These are phyloP conservation scores for Drosophila basisetae DNA, from an alignment of 2,888 invertebrate genomes.

Conservation along the genomic window DNA sequence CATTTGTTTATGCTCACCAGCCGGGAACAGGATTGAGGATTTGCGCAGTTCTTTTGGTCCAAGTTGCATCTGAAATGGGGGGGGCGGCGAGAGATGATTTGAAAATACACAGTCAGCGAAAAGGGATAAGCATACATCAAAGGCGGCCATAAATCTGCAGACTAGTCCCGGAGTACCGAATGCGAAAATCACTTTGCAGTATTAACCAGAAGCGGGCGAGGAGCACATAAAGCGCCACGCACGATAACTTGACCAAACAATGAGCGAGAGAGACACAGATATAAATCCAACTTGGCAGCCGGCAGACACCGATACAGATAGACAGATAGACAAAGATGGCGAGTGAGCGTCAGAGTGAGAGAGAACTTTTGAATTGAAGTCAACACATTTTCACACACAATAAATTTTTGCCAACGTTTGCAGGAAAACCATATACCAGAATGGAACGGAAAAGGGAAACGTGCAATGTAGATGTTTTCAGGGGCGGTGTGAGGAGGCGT, in stretches of 20 bases:
- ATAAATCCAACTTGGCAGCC: slow-evolving; percentile 73
- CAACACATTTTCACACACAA: slow-evolving; percentile 81
- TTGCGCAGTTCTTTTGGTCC: slow-evolving; percentile 27
- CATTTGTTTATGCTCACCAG: slow-evolving; percentile 55
- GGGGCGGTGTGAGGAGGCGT: slow-evolving; percentile 39
- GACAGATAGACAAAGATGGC: not conserved
- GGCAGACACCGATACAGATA: slow-evolving; percentile 12
- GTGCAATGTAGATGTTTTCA: slow-evolving; percentile 23
- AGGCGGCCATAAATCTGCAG: slow-evolving; percentile 70
- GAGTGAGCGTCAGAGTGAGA: slow-evolving; percentile 6
- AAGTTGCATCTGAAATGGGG: slow-evolving; percentile 22
- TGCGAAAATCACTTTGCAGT: slow-evolving; percentile 69
- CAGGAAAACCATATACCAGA: slow-evolving; percentile 54
- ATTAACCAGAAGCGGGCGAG: slow-evolving; percentile 44
- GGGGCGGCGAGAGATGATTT: slow-evolving; percentile 2
- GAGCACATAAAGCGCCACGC: slow-evolving; percentile 67
- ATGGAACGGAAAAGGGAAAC: slow-evolving; percentile 28
- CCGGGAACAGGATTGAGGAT: slow-evolving; percentile 23
- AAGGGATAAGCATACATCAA: slow-evolving; percentile 65
- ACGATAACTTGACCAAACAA: slow-evolving; percentile 76
- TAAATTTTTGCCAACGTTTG: slow-evolving; percentile 77
- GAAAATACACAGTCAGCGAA: slow-evolving; percentile 64
- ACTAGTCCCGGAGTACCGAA: slow-evolving; percentile 37
- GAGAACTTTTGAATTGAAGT: slow-evolving; percentile 77
- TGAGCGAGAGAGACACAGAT: slow-evolving; percentile 56